Evolutionary conservation across 2,888 invertebrate genomes (phyloP).

Genomic region (Ypsolopha sequella): DNA sequence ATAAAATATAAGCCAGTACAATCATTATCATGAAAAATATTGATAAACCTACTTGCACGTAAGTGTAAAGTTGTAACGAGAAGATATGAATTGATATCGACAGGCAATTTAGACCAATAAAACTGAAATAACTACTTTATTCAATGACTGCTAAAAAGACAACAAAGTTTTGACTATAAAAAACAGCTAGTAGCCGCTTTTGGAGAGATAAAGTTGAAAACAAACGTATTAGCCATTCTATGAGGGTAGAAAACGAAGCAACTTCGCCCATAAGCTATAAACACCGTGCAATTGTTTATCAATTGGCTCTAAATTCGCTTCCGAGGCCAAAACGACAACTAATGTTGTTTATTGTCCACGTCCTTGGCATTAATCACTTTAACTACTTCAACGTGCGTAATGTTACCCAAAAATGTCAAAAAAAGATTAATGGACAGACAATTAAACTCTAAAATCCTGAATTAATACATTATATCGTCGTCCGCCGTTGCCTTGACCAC

Average conservation of each 20-base stretch:
- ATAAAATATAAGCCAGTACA: neutral
- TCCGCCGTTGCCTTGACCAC: too few relatives aligned
- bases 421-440: slow-evolving; percentile 5
- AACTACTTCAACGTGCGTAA: too few relatives aligned
- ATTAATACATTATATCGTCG: too few relatives aligned
- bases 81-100: neutral
- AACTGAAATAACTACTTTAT: slow-evolving; percentile 31
- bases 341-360: neutral
- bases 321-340: neutral
- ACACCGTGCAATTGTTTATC: slow-evolving; percentile 30
- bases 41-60: too few relatives aligned
- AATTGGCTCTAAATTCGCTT: slow-evolving; percentile 13
- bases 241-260: slow-evolving; percentile 15
- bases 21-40: neutral
- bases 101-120: slow-evolving; percentile 1
- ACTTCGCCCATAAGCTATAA: slow-evolving; percentile 38
- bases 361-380: too few relatives aligned
- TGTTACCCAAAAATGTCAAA: neutral
- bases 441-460: neutral
- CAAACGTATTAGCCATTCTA: slow-evolving; percentile 33
- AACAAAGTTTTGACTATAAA: slow-evolving; percentile 45
- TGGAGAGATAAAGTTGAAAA: slow-evolving; percentile 24
- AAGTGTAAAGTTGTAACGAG: neutral
- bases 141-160: slow-evolving; percentile 25
- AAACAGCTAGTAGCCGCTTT: slow-evolving; percentile 39